Percentiles rank a stretch among this genome's conserved stretches.
Evolutionary conservation across 2,797 vertebrate genomes (phyloP).

Genomic region (Myiotriccus ornatus): DNA sequence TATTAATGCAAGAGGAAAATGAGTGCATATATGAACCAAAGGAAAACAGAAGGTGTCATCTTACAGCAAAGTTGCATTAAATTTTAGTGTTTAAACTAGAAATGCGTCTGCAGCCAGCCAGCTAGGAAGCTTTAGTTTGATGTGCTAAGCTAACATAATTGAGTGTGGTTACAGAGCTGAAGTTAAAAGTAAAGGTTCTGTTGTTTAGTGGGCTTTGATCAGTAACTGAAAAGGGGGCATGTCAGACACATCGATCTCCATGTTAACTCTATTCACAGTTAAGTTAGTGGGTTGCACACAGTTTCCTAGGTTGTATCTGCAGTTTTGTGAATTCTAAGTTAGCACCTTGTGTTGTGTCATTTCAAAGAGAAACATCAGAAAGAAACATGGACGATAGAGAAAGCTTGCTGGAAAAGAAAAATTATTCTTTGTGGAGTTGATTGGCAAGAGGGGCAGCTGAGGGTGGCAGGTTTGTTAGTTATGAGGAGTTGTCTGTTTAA

Average conservation of each 20-base stretch:
- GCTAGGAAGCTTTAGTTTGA: neutral
- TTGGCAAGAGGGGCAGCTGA: neutral
- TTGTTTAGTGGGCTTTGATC: neutral
- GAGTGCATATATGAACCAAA: neutral
- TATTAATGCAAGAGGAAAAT: neutral
- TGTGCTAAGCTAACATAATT: neutral
- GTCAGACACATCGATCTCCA: neutral
- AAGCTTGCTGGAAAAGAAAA: neutral
- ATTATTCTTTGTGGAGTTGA: neutral
- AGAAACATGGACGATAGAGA: accelerated
- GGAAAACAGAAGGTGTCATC: neutral
- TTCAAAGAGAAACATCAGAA: neutral
- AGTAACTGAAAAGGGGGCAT: neutral
- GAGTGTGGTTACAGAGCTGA: neutral
- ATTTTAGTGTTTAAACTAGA: neutral
- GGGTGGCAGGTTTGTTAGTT: neutral
- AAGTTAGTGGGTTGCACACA: neutral
- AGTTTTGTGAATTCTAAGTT: neutral
- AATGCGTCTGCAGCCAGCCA: neutral
- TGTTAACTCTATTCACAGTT: neutral
- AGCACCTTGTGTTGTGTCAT: neutral
- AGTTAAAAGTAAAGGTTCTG: neutral
- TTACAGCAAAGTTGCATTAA: neutral
- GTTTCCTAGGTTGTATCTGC: neutral
- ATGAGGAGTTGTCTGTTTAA: neutral